These are phyloP conservation scores for Rhorus exstirpatorius DNA, from an alignment of 2,888 invertebrate genomes.

Conservation along the genomic window DNA sequence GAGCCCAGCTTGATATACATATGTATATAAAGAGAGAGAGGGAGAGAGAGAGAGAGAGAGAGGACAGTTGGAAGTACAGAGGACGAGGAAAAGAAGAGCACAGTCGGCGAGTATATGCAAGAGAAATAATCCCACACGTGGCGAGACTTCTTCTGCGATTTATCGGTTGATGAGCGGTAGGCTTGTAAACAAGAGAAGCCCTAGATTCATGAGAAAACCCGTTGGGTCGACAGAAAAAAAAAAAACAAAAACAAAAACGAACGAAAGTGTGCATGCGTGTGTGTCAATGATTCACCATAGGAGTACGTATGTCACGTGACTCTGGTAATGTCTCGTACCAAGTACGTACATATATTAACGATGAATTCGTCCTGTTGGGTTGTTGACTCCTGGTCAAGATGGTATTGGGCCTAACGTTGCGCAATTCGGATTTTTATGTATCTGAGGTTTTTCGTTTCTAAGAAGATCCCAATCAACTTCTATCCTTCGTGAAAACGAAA, in stretches of 20 bases:
- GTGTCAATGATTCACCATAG: background rate
- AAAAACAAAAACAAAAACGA: background rate
- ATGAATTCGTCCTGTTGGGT: too few species aligned
- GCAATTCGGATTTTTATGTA: too few species aligned
- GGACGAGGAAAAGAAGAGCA: conserved; percentile 19
- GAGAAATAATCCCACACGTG: conserved; percentile 59
- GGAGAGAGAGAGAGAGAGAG: background rate
- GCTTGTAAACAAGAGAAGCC: conserved; percentile 71
- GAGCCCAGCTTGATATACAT: background rate
- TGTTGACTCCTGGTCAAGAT: too few species aligned
- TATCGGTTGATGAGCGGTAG: conserved; percentile 69
- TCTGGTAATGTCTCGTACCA: background rate
- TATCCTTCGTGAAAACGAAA: too few species aligned
- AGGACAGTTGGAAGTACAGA: conserved; percentile 5
- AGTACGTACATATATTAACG: too few species aligned
- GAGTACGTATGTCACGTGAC: conserved; percentile 2
- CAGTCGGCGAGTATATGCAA: conserved; percentile 20
- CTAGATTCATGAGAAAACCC: conserved; percentile 61
- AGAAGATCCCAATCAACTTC: too few species aligned
- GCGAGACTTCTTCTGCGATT: conserved; percentile 59
- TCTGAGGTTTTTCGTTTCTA: too few species aligned
- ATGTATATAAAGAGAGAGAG: conserved; percentile 2
- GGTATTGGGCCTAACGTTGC: too few species aligned
- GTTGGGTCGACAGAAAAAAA: conserved; percentile 15
- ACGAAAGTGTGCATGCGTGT: background rate